These are phyloP conservation scores for Decapterus maruadsi DNA, from an alignment of 2,797 vertebrate species.

Conservation along the genomic window DNA sequence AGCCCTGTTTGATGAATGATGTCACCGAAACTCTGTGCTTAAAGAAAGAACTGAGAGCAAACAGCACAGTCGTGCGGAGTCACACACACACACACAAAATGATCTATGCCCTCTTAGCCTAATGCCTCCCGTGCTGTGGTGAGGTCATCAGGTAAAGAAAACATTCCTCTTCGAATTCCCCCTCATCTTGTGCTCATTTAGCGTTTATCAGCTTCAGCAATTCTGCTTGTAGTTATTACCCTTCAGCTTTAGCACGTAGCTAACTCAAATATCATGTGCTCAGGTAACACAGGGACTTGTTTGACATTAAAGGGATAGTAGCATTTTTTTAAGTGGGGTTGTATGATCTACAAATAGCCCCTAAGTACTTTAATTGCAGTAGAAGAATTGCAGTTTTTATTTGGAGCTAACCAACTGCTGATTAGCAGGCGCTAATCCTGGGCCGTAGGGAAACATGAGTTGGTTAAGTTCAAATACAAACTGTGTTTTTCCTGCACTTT, in stretches of 20 bases:
- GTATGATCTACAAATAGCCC: no score
- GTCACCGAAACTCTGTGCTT: constrained; percentile 71
- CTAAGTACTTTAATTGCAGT: no score
- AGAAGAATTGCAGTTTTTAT: no score
- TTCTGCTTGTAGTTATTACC: background rate
- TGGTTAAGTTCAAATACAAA: no score
- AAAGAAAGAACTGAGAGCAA: constrained; percentile 66
- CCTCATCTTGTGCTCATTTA: constrained; percentile 11
- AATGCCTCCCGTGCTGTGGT: constrained; percentile 34
- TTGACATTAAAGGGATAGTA: no score
- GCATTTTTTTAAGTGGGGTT: no score
- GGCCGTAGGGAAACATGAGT: no score
- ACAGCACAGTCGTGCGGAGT: constrained; percentile 55
- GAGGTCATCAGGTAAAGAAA: constrained; percentile 44
- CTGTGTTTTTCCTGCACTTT: no score
- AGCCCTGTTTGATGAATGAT: constrained; percentile 77
- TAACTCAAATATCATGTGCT: background rate
- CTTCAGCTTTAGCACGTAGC: background rate
- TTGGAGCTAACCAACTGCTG: no score
- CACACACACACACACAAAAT: constrained; percentile 19
- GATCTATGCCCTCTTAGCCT: constrained; percentile 33
- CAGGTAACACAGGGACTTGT: constrained; percentile 5
- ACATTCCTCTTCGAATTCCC: constrained; percentile 1
- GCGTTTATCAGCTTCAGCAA: background rate
- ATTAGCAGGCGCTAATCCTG: no score